A percentile compares a stretch with the other conserved stretches of the same genome.
phyloP scores from a whole-genome alignment of 2,113 vertebrate species.

The Scomber scombrus region DNA sequence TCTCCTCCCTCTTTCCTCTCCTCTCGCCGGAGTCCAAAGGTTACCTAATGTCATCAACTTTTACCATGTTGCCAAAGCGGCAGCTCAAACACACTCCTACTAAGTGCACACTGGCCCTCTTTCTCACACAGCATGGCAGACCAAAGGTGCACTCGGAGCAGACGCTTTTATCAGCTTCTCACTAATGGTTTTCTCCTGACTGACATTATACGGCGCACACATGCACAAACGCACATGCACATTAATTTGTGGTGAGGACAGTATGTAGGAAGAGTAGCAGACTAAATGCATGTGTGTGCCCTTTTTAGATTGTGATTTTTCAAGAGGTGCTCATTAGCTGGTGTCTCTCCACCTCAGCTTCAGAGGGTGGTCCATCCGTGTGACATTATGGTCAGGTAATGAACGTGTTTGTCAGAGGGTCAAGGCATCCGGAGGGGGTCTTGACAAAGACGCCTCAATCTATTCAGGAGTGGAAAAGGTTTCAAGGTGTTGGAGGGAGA shows the following conservation, averaged over 20 bases:
- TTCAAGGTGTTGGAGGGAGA: background rate
- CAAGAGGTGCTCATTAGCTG: constrained; percentile 58
- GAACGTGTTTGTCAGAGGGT: constrained; percentile 49
- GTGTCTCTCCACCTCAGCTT: background rate
- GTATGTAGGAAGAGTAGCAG: background rate
- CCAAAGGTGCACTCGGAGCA: constrained; percentile 53
- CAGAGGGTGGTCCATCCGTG: constrained; percentile 49
- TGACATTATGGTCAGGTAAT: constrained; percentile 51
- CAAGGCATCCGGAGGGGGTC: constrained; percentile 47
- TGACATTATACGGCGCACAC: constrained; percentile 9
- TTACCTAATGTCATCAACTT: constrained; percentile 68
- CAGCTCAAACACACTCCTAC: constrained; percentile 51
- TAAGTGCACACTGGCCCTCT: constrained; percentile 22
- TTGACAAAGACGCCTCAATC: constrained; percentile 14
- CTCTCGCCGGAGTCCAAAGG: constrained; percentile 62
- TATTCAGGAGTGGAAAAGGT: constrained; percentile 16
- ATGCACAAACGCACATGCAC: background rate
- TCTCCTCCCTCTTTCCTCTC: constrained; percentile 13
- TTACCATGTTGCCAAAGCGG: constrained; percentile 69
- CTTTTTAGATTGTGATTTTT: constrained; percentile 32
- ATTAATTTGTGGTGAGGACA: constrained; percentile 20
- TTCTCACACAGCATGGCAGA: constrained; percentile 12
- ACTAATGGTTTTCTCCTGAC: constrained; percentile 43
- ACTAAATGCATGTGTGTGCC: background rate
- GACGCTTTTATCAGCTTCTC: constrained; percentile 49